These are phyloP conservation scores for Myotis myotis DNA, from an alignment of 2,797 vertebrate species.

Conservation along the genomic window DNA sequence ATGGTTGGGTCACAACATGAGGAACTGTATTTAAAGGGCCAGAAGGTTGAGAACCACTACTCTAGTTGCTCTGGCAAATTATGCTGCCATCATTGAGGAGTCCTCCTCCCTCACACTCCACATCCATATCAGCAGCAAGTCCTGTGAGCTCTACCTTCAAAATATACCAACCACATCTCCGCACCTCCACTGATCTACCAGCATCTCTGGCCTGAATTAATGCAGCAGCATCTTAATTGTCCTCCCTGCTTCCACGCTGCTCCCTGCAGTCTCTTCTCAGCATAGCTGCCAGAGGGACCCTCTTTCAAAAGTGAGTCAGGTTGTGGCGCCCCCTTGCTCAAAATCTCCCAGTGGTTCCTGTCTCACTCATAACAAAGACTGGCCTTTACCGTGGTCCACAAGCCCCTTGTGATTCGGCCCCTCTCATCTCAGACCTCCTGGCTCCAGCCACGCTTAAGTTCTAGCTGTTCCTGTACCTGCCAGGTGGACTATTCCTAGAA, in stretches of 20 bases:
- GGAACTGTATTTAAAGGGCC: too few species aligned
- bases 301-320: neutral
- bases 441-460: neutral
- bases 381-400: neutral
- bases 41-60: too few species aligned
- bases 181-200: fast-evolving
- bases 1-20: too few species aligned
- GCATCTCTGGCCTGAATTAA: neutral
- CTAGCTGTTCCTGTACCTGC: neutral
- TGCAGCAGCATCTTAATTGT: neutral
- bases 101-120: neutral
- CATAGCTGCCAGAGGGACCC: neutral
- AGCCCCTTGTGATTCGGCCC: neutral
- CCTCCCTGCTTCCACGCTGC: neutral
- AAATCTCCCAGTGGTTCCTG: neutral
- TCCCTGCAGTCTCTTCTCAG: neutral
- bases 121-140: neutral
- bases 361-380: neutral
- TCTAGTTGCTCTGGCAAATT: neutral
- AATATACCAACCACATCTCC: neutral
- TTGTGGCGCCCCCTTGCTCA: neutral
- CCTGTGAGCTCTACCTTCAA: neutral
- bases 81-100: neutral
- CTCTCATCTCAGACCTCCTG: neutral
- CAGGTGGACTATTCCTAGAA: neutral